Evolutionary conservation across 2,797 vertebrate species (phyloP).

Genomic region (Syngnathus rostellatus): DNA sequence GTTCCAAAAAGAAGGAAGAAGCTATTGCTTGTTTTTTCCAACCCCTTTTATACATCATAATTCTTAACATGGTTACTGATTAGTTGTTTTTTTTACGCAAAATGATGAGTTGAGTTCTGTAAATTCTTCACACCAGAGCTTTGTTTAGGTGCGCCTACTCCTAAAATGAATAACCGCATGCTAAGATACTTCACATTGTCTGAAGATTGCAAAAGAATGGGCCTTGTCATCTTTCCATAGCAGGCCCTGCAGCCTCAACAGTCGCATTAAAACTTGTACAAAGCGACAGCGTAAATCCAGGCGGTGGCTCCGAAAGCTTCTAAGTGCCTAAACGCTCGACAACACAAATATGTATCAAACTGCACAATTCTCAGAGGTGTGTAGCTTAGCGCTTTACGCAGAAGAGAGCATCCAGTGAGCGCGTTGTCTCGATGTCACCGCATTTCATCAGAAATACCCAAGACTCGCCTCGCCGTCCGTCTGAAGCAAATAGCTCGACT

Average conservation of each 20-base stretch:
- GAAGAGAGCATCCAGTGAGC: conserved; percentile 29
- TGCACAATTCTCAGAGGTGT: conserved; percentile 28
- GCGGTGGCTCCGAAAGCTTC: conserved; percentile 10
- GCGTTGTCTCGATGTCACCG: conserved; percentile 54
- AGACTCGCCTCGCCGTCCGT: conserved; percentile 64
- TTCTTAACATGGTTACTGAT: no score
- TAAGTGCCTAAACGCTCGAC: conserved; percentile 4
- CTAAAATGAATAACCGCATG: neutral
- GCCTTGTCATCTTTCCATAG: neutral
- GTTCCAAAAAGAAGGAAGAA: no score
- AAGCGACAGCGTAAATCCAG: conserved; percentile 2
- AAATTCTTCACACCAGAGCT: no score
- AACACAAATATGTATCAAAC: conserved; percentile 18
- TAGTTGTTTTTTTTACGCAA: no score
- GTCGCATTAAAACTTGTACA: neutral
- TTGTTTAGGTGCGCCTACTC: neutral
- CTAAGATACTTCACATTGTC: neutral
- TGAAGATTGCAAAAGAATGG: neutral
- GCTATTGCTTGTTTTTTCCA: no score
- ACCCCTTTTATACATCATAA: no score
- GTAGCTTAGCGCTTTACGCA: conserved; percentile 24
- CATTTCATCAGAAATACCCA: conserved; percentile 70
- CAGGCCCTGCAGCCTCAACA: neutral
- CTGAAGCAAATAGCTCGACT: conserved; percentile 61
- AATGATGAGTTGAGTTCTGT: no score